These are phyloP conservation scores for Ectropis grisescens DNA, from an alignment of 1,140 invertebrate genomes.

Conservation along the genomic window DNA sequence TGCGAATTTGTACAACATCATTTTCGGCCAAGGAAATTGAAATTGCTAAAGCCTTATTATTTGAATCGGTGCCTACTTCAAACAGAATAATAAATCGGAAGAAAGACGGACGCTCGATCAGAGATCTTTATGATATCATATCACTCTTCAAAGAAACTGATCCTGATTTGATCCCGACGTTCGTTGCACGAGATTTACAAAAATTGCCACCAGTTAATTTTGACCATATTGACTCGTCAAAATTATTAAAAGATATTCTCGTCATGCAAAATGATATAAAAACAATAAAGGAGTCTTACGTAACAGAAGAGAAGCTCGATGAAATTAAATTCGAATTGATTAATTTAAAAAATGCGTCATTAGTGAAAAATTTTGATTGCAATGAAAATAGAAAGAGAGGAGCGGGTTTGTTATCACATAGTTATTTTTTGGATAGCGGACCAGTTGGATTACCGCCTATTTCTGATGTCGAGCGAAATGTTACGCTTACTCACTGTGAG, in stretches of 20 bases:
- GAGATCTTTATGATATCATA: constrained; percentile 14
- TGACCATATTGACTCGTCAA: constrained; percentile 12
- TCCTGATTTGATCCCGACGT: constrained; percentile 7
- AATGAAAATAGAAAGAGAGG: constrained; percentile 9
- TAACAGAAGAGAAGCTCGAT: constrained; percentile 1
- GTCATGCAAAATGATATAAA: constrained; percentile 4
- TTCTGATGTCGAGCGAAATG: constrained; percentile 1
- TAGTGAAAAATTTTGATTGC: not conserved
- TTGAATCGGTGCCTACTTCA: constrained; percentile 3
- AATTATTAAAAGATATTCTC: constrained; percentile 8
- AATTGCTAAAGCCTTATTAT: constrained; percentile 9
- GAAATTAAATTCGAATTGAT: constrained; percentile 1
- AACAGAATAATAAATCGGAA: constrained; percentile 5
- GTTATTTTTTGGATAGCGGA: too few relatives aligned
- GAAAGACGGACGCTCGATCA: constrained; percentile 2
- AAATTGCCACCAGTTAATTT: constrained; percentile 9
- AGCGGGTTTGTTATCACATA: constrained; percentile 1
- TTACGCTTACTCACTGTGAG: constrained; percentile 3
- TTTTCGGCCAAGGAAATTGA: constrained; percentile 7
- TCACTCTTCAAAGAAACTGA: constrained; percentile 1
- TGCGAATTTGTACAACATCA: too few relatives aligned
- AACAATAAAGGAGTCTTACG: constrained; percentile 6
- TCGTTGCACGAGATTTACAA: constrained; percentile 11
- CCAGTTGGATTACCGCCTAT: too few relatives aligned
- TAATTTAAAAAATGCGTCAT: not conserved